These are phyloP conservation scores for Tinea pellionella DNA, from an alignment of 2,888 invertebrate genomes.

Conservation along the genomic window DNA sequence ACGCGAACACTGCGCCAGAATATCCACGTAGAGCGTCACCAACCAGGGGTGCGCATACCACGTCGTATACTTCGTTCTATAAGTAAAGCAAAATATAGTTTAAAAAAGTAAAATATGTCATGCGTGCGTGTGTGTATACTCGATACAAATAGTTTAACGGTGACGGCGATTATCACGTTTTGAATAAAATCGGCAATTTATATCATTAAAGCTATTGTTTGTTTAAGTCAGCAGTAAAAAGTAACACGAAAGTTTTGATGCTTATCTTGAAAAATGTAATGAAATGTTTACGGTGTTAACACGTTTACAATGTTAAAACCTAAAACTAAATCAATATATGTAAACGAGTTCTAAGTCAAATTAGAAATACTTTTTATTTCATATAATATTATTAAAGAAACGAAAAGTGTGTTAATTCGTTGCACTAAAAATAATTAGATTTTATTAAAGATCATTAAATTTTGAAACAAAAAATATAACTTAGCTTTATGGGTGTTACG, in stretches of 20 bases:
- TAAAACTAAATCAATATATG: neutral
- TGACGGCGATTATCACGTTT: neutral
- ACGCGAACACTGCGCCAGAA: slow-evolving; percentile 96
- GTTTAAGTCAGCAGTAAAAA: neutral
- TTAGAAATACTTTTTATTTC: too few relatives aligned
- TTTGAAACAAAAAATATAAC: too few relatives aligned
- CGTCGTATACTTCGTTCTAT: slow-evolving; percentile 84
- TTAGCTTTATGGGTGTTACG: too few relatives aligned
- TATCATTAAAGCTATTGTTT: too few relatives aligned
- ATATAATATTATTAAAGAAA: too few relatives aligned
- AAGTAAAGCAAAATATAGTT: neutral
- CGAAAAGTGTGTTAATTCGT: too few relatives aligned
- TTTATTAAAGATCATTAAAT: too few relatives aligned
- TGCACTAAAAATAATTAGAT: too few relatives aligned
- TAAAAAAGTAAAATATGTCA: too few relatives aligned
- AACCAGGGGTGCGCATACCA: slow-evolving; percentile 87
- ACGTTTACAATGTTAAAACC: neutral
- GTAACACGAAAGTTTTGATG: neutral
- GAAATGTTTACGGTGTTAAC: neutral
- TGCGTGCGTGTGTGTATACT: too few relatives aligned
- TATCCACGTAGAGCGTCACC: slow-evolving; percentile 88
- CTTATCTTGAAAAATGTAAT: slow-evolving; percentile 2
- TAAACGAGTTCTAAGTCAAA: too few relatives aligned
- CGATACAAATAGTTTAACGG: too few relatives aligned
- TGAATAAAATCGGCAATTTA: neutral